Evolutionary conservation across 2,888 invertebrate genomes (phyloP).

Genomic region (Eustalomyia histrio): DNA sequence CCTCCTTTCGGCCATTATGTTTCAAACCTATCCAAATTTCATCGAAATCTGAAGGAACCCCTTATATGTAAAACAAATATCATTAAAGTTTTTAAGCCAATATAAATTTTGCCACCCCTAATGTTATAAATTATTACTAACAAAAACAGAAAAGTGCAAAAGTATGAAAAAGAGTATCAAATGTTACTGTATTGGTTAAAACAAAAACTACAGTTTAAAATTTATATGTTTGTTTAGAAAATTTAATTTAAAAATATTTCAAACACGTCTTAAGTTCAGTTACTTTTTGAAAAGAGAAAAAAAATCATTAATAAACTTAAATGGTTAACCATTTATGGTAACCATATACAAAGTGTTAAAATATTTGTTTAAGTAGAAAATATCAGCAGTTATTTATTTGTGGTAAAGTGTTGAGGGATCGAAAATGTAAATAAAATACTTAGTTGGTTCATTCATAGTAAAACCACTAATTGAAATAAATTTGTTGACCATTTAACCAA

Average conservation of each 20-base stretch:
- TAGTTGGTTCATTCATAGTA: slow-evolving; percentile 4
- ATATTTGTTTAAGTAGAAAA: background rate
- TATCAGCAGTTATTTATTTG: background rate
- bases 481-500: slow-evolving; percentile 3
- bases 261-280: slow-evolving; percentile 39
- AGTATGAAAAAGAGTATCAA: slow-evolving; percentile 24
- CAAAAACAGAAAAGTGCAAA: slow-evolving; percentile 16
- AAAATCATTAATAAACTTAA: background rate
- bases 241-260: slow-evolving; percentile 20
- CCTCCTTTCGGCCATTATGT: no score
- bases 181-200: background rate
- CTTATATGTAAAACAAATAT: no score
- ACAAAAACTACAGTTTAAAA: no score
- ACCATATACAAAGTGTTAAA: background rate
- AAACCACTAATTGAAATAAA: slow-evolving; percentile 40
- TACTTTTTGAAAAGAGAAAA: background rate
- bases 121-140: no score
- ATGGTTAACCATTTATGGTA: background rate
- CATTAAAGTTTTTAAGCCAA: no score
- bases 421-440: slow-evolving; percentile 6
- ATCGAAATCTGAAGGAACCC: no score
- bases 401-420: background rate
- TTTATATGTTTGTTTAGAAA: background rate
- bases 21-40: no score
- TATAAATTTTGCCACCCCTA: background rate